Conservation (phyloP, 2,113 vertebrate genomes). For the Hippocampus barbouri region DNA sequence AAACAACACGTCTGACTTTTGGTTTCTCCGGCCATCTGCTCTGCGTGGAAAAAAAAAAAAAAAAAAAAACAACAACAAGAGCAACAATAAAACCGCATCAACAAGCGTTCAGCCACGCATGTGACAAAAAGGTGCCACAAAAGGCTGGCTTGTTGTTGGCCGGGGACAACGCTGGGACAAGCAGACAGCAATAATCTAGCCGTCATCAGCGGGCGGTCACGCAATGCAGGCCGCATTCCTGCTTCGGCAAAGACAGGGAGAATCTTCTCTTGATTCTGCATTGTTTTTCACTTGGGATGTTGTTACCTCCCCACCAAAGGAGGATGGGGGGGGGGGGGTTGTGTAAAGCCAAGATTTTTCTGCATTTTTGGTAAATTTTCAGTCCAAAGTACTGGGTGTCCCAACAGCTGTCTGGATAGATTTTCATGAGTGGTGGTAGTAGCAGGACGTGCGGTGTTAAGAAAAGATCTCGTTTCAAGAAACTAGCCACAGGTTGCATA, state of each 20-base stretch:
- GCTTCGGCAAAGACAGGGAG: not conserved
- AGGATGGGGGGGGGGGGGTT: not conserved
- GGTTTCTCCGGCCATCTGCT: not conserved
- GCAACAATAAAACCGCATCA: not conserved
- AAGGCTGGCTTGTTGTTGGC: not conserved
- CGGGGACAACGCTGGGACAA: not conserved
- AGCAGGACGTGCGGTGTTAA: too few relatives aligned
- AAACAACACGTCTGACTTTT: not conserved
- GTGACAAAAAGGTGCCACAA: not conserved
- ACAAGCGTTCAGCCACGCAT: not conserved
- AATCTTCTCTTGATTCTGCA: not conserved
- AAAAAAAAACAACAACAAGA: too few relatives aligned
- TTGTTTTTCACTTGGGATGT: not conserved
- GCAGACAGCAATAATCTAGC: not conserved
- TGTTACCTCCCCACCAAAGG: not conserved
- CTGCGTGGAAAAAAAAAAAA: not conserved
- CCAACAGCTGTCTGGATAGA: too few relatives aligned
- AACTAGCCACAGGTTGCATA: too few relatives aligned
- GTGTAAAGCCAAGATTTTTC: too few relatives aligned
- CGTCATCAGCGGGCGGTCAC: constrained; percentile 5
- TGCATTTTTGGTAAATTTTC: too few relatives aligned
- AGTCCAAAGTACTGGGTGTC: too few relatives aligned
- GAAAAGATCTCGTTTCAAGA: too few relatives aligned
- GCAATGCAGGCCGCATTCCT: constrained; percentile 5
- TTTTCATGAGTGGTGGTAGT: too few relatives aligned